Evolutionary conservation across 2,797 vertebrate species (phyloP).

Genomic region (Setipinna tenuifilis): DNA sequence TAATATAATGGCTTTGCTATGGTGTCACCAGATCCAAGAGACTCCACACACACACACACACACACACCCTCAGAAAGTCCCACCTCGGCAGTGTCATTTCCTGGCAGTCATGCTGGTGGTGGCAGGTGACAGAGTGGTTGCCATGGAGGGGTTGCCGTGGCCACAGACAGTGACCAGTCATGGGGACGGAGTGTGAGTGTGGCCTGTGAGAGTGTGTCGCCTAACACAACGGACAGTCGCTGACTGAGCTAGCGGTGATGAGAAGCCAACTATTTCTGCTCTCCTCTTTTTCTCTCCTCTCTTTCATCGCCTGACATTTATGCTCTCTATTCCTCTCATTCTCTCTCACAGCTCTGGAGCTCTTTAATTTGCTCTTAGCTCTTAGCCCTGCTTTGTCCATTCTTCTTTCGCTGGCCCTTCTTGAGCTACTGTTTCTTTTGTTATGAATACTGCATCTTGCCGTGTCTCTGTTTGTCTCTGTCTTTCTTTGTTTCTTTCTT

Average conservation of each 20-base stretch:
- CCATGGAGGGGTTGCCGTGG: constrained; percentile 60
- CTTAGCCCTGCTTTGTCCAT: not conserved
- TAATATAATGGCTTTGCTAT: too few relatives aligned
- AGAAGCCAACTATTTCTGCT: too few relatives aligned
- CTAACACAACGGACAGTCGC: constrained; percentile 19
- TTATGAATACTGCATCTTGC: not conserved
- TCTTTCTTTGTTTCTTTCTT: not conserved
- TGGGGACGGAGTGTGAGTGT: constrained; percentile 73
- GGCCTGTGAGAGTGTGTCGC: constrained; percentile 54
- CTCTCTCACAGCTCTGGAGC: not conserved
- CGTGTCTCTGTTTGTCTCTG: not conserved
- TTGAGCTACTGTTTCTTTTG: not conserved
- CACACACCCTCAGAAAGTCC: too few relatives aligned
- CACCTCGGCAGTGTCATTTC: constrained; percentile 35
- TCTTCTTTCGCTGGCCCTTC: not conserved
- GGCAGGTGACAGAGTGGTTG: constrained; percentile 60
- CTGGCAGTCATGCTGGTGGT: constrained; percentile 48
- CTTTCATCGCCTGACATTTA: too few relatives aligned
- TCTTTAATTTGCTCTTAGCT: too few relatives aligned
- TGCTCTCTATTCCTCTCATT: not conserved
- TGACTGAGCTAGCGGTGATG: constrained; percentile 49
- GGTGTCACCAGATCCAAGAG: too few relatives aligned
- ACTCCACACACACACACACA: too few relatives aligned
- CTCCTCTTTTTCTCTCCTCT: too few relatives aligned
- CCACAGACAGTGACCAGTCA: constrained; percentile 79